Evolutionary conservation across 2,888 invertebrate genomes (phyloP).

Genomic region (Chrysomela aeneicollis): DNA sequence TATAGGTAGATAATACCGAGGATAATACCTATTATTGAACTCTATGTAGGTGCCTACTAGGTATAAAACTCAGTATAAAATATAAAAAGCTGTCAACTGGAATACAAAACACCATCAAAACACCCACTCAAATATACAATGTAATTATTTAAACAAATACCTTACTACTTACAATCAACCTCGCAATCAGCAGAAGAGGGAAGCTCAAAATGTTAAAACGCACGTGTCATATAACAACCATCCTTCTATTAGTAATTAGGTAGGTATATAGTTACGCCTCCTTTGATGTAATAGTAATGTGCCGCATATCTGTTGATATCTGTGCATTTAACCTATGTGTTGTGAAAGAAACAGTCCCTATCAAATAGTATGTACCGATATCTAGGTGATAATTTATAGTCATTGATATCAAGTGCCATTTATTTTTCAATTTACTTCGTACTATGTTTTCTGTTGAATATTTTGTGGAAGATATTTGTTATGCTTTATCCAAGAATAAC

Average conservation of each 20-base stretch:
- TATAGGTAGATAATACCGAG: not conserved
- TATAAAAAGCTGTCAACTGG: not conserved
- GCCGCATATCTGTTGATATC: no score
- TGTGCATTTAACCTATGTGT: no score
- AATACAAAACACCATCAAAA: not conserved
- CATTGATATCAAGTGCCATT: not conserved
- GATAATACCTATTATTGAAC: no score
- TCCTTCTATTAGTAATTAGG: not conserved
- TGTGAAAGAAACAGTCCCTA: no score
- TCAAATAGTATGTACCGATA: no score
- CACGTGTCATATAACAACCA: not conserved
- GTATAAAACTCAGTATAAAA: no score
- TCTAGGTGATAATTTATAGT: not conserved
- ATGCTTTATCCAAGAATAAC: conserved; percentile 52
- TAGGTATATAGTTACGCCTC: not conserved
- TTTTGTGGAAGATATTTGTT: conserved; percentile 42
- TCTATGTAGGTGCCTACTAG: no score
- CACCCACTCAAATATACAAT: not conserved
- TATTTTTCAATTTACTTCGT: not conserved
- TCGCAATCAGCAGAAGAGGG: not conserved
- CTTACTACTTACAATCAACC: not conserved
- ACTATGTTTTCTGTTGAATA: not conserved
- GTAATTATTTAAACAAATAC: not conserved
- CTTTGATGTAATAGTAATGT: not conserved
- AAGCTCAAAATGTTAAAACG: not conserved